Conservation (phyloP, 2,113 vertebrate species). For the Monopterus albus region DNA sequence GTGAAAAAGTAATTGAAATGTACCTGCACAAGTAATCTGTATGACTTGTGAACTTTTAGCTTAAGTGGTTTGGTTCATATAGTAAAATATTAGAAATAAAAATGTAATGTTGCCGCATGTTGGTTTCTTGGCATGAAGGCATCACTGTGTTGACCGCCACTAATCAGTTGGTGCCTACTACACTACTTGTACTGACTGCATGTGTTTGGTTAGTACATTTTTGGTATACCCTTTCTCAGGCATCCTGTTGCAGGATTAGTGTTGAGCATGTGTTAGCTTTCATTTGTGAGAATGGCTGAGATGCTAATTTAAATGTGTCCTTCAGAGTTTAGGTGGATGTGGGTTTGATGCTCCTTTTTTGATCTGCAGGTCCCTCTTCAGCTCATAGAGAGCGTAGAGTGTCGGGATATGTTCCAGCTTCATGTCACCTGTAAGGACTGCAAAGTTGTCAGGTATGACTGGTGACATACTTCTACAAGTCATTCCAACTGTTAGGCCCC, state of each 20-base stretch:
- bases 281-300: no score
- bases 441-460: constrained; percentile 92
- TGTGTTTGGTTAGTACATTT: constrained; percentile 30
- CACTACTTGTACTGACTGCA: constrained; percentile 51
- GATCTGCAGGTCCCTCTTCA: constrained; percentile 91
- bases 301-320: no score
- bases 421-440: constrained; percentile 98
- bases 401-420: constrained; percentile 96
- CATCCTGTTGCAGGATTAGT: not conserved
- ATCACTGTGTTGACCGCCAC: constrained; percentile 6
- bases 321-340: not conserved
- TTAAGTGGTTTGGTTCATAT: constrained; percentile 11
- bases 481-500: not conserved
- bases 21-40: constrained; percentile 14
- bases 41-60: constrained; percentile 10
- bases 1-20: constrained; percentile 33
- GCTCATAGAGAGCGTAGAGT: constrained; percentile 95
- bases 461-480: not conserved
- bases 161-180: constrained; percentile 15
- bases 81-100: not conserved
- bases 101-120: not conserved
- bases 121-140: constrained; percentile 26
- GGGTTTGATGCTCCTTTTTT: not conserved
- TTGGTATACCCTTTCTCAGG: not conserved
- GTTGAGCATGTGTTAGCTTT: not conserved